Evolutionary conservation across 2,888 invertebrate genomes (phyloP), one percentile per base, ranked within the genome.

Genomic region (Acleris literana): DNA sequence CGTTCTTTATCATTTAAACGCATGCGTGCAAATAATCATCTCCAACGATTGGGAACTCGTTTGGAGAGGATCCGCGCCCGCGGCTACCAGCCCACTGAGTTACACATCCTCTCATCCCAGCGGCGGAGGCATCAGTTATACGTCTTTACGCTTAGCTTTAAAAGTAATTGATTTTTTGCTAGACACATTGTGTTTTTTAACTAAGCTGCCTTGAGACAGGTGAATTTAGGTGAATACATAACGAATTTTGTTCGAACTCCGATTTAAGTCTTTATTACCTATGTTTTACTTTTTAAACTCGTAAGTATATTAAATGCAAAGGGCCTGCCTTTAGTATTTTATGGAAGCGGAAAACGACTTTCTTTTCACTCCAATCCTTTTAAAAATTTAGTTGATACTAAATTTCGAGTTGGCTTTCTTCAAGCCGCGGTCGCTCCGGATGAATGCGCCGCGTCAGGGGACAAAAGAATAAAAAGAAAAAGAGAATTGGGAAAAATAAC

Each of bases 11-110:
- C 39, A 39, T 39, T 39, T 13, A 54, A 29, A 39, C 39, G 25
- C 25, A 70, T 76, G 78, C 82, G 82, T 82, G 82, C 75, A 72
- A 74, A 71, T 80, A 80, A 78, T 72, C 71, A 61, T 70, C 72
- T 57, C 29, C 66, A 73, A 72, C 71, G 57, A 51, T 68, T 56
- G 59, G 68, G 55, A 53, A 59, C 64, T 63, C 51, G 55, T 62
- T 65, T 56, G 43, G 63, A 71, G 67, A 71, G 71, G 73, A 74
- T 72, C 69, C 69, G 63, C 57, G 69, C 72, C 74, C 68, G 68
- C 62, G 68, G 71, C 71, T 71, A 72, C 71, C 52, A 44, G 68
- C 72, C 74, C 75, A 77, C 80, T 72, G 81, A 76, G 78, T 79
- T 81, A 80, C 79, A 76, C 78, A 74, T 60, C 71, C 74, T 76